These are phyloP conservation scores for Gastrophryne carolinensis DNA, from an alignment of 2,797 vertebrate genomes.

Conservation along the genomic window DNA sequence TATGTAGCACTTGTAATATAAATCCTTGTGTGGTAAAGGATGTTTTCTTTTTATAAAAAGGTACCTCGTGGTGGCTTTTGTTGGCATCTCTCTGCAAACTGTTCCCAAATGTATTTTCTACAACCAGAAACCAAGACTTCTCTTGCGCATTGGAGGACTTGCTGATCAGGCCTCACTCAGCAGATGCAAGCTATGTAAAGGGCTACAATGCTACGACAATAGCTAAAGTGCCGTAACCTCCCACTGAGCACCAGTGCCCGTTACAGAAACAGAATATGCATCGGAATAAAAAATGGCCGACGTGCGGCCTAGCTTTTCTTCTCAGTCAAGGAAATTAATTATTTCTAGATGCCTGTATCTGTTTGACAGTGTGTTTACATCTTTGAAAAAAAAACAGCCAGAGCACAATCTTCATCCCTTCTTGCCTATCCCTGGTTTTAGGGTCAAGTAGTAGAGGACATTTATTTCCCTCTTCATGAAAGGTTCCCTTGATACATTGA, in stretches of 20 bases:
- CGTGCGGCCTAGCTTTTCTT: background rate
- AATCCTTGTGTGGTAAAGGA: background rate
- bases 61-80: background rate
- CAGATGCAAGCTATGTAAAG: constrained; percentile 26
- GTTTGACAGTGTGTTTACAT: constrained; percentile 26
- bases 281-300: constrained; percentile 23
- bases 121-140: background rate
- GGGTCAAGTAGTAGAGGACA: background rate
- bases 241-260: background rate
- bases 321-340: background rate
- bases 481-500: constrained; percentile 31
- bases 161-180: background rate
- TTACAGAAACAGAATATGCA: background rate
- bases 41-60: background rate
- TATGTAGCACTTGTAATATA: background rate
- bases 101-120: constrained; percentile 5
- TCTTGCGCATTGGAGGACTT: background rate
- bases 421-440: constrained; percentile 31
- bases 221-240: constrained; percentile 23
- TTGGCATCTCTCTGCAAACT: background rate
- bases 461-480: background rate
- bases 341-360: background rate
- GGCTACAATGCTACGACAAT: constrained; percentile 33
- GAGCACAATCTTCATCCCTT: constrained; percentile 26
- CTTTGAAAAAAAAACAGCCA: constrained; percentile 18